Evolutionary conservation across 2,113 vertebrate genomes (phyloP), one percentile per base, ranked within the genome.

Genomic region (Nipponia nippon): DNA sequence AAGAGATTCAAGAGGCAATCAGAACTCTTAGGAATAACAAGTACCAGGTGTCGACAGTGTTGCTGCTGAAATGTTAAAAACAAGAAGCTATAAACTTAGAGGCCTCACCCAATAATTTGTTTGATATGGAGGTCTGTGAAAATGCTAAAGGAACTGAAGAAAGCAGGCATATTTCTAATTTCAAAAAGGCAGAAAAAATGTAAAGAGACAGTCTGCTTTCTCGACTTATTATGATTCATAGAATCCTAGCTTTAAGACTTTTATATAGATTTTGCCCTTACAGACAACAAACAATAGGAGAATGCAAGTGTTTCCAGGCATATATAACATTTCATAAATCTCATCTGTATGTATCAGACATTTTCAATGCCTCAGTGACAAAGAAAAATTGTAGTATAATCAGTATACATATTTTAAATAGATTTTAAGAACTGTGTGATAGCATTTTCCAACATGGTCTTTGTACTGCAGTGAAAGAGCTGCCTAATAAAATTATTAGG

Each of bases 1-100:
- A 75, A 87, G 83, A 78, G 32, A 94, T 76, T 94, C 93, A 87
- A 95, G 89, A 91, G 89, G 73, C 69, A 94, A 93, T 93, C 89
- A 96, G 69, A 87, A 61, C 61, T 76, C 83, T 82, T 78, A 89
- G 55, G 55, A 94, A 91, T 93, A 96, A 95, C 65, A 93, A 95
- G 91, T n/a, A 94, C 69, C 89, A 94, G 94, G 91, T 95, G 93
- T 90, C 5, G 5, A 89, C 34, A 95, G 32, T 42, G 47, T 16
- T 71, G 77, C 9, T 59, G 18, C 55, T 91, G 42, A 84, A 91
- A 84, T 27, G 42, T 62, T 94, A 84, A 87, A 93, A 91, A 79
- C 26, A 88, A 92, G 76, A 89, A 83, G 30, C 22, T 53, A 17
- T 46, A 89, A 66, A 95, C 66, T 83, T 79, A 55, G 27, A 87